phyloP scores from a whole-genome alignment of 2,797 vertebrate species.

The Gallirallus australis region DNA sequence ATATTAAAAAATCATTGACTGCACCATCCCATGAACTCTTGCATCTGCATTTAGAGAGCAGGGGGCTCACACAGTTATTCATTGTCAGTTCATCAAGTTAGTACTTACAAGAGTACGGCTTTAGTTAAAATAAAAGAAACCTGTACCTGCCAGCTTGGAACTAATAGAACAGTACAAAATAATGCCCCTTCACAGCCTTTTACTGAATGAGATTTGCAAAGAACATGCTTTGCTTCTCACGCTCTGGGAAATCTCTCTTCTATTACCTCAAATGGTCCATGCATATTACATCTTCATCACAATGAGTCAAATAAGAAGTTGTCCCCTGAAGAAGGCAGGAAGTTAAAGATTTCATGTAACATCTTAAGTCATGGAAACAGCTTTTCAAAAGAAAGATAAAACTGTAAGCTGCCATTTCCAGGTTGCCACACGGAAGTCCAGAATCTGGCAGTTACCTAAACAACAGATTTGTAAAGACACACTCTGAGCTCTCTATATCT shows the following conservation, averaged over 20 bases:
- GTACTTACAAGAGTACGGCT: not conserved
- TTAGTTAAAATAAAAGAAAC: constrained; percentile 4
- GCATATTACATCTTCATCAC: constrained; percentile 2
- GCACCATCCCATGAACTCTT: not conserved
- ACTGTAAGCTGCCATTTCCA: not conserved
- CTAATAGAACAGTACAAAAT: not conserved
- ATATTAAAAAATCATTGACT: not conserved
- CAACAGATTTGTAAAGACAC: not conserved
- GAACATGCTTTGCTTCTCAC: not conserved
- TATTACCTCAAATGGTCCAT: constrained; percentile 11
- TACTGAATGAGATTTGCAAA: constrained; percentile 1
- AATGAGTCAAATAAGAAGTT: constrained; percentile 29
- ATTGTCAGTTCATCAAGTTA: not conserved
- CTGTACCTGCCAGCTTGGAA: not conserved
- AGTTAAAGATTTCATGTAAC: constrained; percentile 22
- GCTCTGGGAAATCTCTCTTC: not conserved
- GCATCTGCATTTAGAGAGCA: not conserved
- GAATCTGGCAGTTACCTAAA: not conserved
- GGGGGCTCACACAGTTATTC: not conserved
- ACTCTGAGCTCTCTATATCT: not conserved
- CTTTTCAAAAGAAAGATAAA: not conserved
- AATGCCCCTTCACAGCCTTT: constrained; percentile 6
- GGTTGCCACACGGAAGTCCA: not conserved
- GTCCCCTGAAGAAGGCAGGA: constrained; percentile 32
- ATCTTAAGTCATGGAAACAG: constrained; percentile 11